Evolutionary conservation across 2,888 invertebrate species (phyloP), one percentile per base, ranked within the genome.

Genomic region (Deroplatys truncata): DNA sequence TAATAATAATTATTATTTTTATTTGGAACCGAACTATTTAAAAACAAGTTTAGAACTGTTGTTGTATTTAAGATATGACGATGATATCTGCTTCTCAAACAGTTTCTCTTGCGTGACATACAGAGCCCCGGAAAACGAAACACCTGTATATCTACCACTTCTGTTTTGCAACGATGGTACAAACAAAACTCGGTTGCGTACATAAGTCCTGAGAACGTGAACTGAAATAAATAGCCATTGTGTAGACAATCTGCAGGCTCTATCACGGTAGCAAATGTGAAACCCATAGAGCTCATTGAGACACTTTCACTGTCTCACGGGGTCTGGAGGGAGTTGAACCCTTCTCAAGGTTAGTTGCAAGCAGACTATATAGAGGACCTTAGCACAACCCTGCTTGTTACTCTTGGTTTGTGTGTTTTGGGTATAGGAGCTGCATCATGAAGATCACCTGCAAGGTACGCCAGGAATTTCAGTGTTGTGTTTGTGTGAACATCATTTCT

Each of bases 301-400:
- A 85, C 85, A 90, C 90, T 90, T 90, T 90, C 90, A 88, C 90
- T 90, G 88, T 90, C 90, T 49, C 90, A 90, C 90, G 90, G 85
- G 87, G 84, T 43, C 43, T 25, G 29, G 49, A 85, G 25, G 31
- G 89, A 35, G 43, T 72, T n/a, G 29, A n/a, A 82, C 28, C 56
- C 86, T 28, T 86, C 56, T 88, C 88, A 88, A 88, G 88, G 88
- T 88, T 88, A 84, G n/a, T 56, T 49, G 82, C 20, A 28, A 49
- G 89, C 89, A 89, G 28, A 84, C 89, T 89, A 89, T 89, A 89
- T 89, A 89, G 89, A 72, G 35, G 88, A 83, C 88, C 89, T 88
- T 16, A 43, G 35, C 13, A 25, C 88, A 84, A 72, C 87, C 89
- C 83, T 43, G 43, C 83, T 83, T 35, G n/a, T 49, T 82, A 83